phyloP scores from a whole-genome alignment of 2,888 invertebrate species.

The Aelia acuminata region DNA sequence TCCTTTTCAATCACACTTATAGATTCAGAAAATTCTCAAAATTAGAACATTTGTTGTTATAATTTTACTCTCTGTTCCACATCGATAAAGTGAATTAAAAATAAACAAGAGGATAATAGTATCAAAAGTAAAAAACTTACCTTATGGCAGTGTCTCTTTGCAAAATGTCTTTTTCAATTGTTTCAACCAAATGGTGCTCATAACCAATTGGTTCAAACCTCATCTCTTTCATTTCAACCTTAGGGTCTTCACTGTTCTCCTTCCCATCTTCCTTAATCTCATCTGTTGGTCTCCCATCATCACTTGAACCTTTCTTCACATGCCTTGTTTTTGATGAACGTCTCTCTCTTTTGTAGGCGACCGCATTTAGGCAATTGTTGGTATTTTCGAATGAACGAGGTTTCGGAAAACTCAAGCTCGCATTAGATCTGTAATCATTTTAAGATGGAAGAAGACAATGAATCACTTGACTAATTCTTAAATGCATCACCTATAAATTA shows the following conservation, averaged over 20 bases:
- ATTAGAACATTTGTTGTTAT: background rate
- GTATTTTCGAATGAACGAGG: conserved; percentile 50
- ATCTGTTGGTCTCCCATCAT: conserved; percentile 61
- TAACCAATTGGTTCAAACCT: conserved; percentile 79
- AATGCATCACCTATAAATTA: background rate
- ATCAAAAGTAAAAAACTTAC: background rate
- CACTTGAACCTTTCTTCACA: conserved; percentile 59
- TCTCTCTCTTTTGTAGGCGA: conserved; percentile 57
- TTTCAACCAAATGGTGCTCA: conserved; percentile 84
- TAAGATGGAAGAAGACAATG: background rate
- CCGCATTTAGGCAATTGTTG: conserved; percentile 58
- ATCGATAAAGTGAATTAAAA: background rate
- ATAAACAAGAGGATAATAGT: background rate
- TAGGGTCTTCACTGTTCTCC: conserved; percentile 65
- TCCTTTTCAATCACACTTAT: background rate
- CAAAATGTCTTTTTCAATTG: conserved; percentile 86
- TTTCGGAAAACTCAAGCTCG: conserved; percentile 60
- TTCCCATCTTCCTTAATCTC: conserved; percentile 65
- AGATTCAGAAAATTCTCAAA: background rate
- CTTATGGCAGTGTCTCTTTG: conserved; percentile 80
- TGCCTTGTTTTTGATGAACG: conserved; percentile 50
- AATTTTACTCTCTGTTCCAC: too few species aligned
- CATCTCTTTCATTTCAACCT: conserved; percentile 66
- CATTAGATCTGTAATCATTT: conserved; percentile 52
- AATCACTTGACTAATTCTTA: background rate